These are phyloP conservation scores for Sicus ferrugineus DNA, from an alignment of 2,888 invertebrate species.

Conservation along the genomic window DNA sequence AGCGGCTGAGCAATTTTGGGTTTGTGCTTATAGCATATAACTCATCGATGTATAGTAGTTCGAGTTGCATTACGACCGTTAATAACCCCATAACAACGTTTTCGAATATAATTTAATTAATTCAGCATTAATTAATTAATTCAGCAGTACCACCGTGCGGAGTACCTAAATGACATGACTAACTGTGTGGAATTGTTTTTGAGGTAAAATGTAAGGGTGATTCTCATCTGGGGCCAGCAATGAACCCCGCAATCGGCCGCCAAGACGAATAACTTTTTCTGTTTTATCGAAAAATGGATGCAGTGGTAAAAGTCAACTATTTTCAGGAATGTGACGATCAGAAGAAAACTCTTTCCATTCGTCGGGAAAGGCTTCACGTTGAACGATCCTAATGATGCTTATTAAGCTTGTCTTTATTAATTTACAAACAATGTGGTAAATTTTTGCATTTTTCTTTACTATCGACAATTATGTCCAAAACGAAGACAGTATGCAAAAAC, in stretches of 20 bases:
- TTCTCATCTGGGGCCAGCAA: slow-evolving; percentile 18
- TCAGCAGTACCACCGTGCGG: slow-evolving; percentile 14
- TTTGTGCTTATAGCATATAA: slow-evolving; percentile 30
- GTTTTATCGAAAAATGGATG: slow-evolving; percentile 22
- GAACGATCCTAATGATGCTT: slow-evolving; percentile 11
- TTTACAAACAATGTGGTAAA: background rate
- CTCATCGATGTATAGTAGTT: slow-evolving; percentile 30
- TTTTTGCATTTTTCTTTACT: background rate
- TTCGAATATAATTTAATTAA: slow-evolving; percentile 17
- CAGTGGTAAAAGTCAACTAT: slow-evolving; percentile 16
- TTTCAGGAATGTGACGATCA: slow-evolving; percentile 8
- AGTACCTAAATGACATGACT: slow-evolving; percentile 13
- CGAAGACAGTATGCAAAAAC: slow-evolving; percentile 21
- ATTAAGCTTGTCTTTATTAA: background rate
- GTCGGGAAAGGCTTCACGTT: slow-evolving; percentile 21
- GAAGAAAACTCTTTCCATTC: slow-evolving; percentile 26
- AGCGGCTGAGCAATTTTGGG: slow-evolving; percentile 21
- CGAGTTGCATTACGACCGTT: slow-evolving; percentile 33
- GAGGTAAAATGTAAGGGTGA: slow-evolving; percentile 25
- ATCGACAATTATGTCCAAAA: background rate
- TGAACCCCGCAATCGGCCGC: slow-evolving; percentile 22
- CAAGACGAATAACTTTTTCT: slow-evolving; percentile 19
- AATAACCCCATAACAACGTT: slow-evolving; percentile 32
- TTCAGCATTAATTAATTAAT: too few relatives aligned
- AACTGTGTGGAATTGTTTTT: slow-evolving; percentile 27